A percentile compares a stretch with the other conserved stretches of the same genome.
Conservation (phyloP, 2,113 vertebrate species). For the Esox niger region DNA sequence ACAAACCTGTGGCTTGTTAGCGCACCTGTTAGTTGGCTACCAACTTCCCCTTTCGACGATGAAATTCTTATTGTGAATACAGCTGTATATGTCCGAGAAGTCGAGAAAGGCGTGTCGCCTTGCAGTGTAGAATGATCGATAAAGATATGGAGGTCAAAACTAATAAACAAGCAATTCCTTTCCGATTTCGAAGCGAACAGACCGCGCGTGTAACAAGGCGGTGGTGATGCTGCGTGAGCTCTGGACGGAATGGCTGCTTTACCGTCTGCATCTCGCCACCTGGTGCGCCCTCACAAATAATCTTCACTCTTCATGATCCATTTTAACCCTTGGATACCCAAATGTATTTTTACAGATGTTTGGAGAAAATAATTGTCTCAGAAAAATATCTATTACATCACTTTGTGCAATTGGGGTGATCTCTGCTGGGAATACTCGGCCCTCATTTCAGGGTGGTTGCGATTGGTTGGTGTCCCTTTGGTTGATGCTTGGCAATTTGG, state of each 20-base stretch:
- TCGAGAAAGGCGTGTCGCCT: not conserved
- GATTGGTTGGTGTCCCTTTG: too few relatives aligned
- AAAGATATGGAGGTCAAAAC: not conserved
- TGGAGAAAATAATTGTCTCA: too few relatives aligned
- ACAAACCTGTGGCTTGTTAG: conserved; percentile 30
- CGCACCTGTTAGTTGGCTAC: conserved; percentile 22
- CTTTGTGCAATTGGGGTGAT: too few relatives aligned
- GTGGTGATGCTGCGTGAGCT: conserved; percentile 35
- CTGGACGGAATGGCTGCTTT: conserved; percentile 18
- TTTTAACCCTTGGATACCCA: too few relatives aligned
- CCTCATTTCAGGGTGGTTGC: too few relatives aligned
- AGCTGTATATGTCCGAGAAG: not conserved
- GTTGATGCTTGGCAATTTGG: too few relatives aligned
- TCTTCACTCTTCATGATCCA: not conserved
- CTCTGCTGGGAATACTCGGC: too few relatives aligned
- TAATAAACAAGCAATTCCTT: not conserved
- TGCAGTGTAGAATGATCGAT: not conserved
- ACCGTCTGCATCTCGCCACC: conserved; percentile 7
- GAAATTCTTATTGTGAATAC: not conserved
- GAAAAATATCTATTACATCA: too few relatives aligned
- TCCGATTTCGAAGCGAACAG: not conserved
- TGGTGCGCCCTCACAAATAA: not conserved
- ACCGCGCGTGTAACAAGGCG: conserved; percentile 4
- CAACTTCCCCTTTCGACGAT: conserved; percentile 3
- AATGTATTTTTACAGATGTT: too few relatives aligned